Evolutionary conservation across 2,888 invertebrate species (phyloP), one percentile per base, ranked within the genome.

Genomic region (Shargacucullia verbasci): DNA sequence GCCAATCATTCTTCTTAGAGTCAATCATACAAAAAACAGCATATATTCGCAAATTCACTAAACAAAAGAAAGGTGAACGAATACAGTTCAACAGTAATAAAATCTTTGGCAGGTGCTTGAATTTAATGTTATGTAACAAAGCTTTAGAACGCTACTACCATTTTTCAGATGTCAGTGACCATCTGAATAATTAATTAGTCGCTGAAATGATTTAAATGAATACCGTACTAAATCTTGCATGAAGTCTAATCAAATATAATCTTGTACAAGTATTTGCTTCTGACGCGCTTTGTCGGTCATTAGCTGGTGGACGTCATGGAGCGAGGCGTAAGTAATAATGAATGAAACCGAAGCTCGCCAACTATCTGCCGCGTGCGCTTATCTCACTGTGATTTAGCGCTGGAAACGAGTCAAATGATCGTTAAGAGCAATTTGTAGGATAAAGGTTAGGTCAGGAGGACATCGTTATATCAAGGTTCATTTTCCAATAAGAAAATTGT

Each of bases 251-350:
- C 38, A 48, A 68, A 65, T 67, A 43, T 64, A 44, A 73, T 70
- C 61, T 57, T 47, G 52, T 50, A 66, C 59, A 57, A 66, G 43
- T 55, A 61, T 59, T 57, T 7, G 41, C 41, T 49, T 50, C 55
- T 78, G 80, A 74, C 78, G 75, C 59, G 64, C 34, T 73, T 64
- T 48, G 59, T 9, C 62, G 59, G 71, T 71, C 73, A 70, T 76
- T 76, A 73, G 64, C 34, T 59, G 58, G 31, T 45, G 49, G 46
- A 67, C 78, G 77, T 70, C 70, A 73, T 44, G 10, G 11, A 33
- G 39, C 38, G 55, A 46, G 13, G 49, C 55, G 47, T 41, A 59
- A 43, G 47, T 62, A 66, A n/a, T n/a, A n/a, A 61, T 77, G 80
- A 79, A 80, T 74, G 73, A 64, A 64, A 62, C 59, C 50, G 53